Percentiles rank a stretch among this genome's conserved stretches.
These are phyloP conservation scores for Danio tinwini DNA, from an alignment of 2,797 vertebrate genomes.

Conservation along the genomic window DNA sequence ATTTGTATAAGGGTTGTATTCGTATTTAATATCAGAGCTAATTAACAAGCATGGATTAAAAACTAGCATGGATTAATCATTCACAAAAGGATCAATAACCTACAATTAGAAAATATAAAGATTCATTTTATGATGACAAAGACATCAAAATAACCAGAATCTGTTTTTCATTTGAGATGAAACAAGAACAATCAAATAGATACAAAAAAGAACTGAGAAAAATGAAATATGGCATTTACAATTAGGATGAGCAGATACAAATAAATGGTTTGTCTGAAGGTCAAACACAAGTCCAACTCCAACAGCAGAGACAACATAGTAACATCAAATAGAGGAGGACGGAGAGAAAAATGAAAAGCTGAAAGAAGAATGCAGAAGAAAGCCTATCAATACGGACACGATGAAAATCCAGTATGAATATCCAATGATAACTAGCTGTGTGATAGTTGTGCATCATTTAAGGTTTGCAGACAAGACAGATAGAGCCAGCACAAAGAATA, in stretches of 20 bases:
- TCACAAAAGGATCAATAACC: background rate
- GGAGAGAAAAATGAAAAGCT: constrained; percentile 7
- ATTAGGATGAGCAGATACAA: constrained; percentile 1
- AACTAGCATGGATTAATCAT: background rate
- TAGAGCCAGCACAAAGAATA: background rate
- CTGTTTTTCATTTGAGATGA: background rate
- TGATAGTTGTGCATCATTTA: constrained; percentile 70
- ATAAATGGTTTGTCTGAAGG: background rate
- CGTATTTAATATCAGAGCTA: too few relatives aligned
- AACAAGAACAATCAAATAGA: background rate
- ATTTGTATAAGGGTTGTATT: too few relatives aligned
- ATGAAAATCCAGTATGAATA: constrained; percentile 33
- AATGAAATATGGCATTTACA: background rate
- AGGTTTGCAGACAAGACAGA: constrained; percentile 58
- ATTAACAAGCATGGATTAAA: too few relatives aligned
- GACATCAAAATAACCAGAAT: background rate
- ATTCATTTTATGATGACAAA: too few relatives aligned
- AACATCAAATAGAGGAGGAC: background rate
- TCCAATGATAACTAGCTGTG: constrained; percentile 61
- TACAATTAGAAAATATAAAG: constrained; percentile 34
- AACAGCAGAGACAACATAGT: background rate
- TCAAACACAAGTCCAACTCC: constrained; percentile 8
- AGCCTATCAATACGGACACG: constrained; percentile 23
- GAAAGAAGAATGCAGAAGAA: constrained; percentile 7
- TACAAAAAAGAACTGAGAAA: background rate